Evolutionary conservation across 2,888 invertebrate species (phyloP), one percentile per base, ranked within the genome.

Genomic region (Cephonodes hylas): DNA sequence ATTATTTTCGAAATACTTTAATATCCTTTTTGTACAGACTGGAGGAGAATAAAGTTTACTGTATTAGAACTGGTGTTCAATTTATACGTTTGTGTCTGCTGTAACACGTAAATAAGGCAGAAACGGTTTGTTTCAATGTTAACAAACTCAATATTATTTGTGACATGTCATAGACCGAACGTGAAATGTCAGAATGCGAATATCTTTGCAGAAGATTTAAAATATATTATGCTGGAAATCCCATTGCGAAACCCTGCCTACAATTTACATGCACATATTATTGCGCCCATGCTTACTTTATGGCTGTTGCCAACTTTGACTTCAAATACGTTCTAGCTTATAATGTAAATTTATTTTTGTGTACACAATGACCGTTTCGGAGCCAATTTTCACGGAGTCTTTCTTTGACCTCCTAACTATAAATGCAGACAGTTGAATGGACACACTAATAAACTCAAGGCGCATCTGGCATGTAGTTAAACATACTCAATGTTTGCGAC

Each of bases 381-480:
- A 84, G 75, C 65, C 78, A 80, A 86, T 84, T 85, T 84, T 79
- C 83, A 85, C 80, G 85, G 80, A 73, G 72, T 72, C 74, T 81
- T 75, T 81, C 76, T 82, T 73, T 67, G 72, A 68, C 79, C 75
- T 31, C 31, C 53, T 15, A 70, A 65, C 72, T 73, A 72, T 79
- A 75, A 79, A 82, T 79, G 71, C 65, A 77, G 70, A 75, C 74
- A 66, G 69, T 73, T 70, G 63, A 71, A 72, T 73, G 70, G 70
- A 71, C 70, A 71, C 66, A 44, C 44, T n/a, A 27, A 42, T 31
- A 62, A 59, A 75, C 69, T 73, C 70, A 68, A 67, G 63, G 57
- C 61, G 58, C 71, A 69, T 75, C 68, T 18, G 10, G 25, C 31
- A 64, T 69, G 63, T 66, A 69, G 61, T 67, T 66, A 59, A 62